phyloP scores from a whole-genome alignment of 2,113 vertebrate species.

The Sturnus vulgaris region DNA sequence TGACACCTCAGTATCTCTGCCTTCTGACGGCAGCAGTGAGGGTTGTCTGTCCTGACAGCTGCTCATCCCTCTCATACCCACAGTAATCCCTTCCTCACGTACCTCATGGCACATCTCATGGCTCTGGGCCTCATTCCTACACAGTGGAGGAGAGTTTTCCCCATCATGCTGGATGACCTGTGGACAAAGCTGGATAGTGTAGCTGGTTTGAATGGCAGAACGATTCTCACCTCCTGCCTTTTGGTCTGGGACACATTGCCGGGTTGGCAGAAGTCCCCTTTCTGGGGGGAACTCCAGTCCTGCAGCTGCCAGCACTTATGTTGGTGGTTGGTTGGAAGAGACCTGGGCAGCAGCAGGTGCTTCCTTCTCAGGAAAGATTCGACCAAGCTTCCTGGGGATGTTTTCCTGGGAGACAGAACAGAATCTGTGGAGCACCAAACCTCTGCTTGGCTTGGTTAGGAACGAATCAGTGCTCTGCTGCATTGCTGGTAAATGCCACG shows the following conservation, averaged over 20 bases:
- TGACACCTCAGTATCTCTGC: not conserved
- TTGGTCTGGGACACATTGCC: rapidly evolving
- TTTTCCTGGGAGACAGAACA: not conserved
- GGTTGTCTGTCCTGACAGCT: rapidly evolving
- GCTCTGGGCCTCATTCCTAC: not conserved
- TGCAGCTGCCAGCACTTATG: not conserved
- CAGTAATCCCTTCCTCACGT: not conserved
- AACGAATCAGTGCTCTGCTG: not conserved
- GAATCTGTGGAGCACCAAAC: not conserved
- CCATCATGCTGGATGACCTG: rapidly evolving
- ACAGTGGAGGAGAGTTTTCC: not conserved
- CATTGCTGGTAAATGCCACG: rapidly evolving
- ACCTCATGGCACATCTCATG: not conserved
- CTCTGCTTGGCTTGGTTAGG: not conserved
- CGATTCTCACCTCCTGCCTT: not conserved
- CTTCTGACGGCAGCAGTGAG: not conserved
- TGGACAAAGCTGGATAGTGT: not conserved
- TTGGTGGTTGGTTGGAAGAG: not conserved
- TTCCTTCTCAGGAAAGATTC: not conserved
- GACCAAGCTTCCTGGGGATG: not conserved
- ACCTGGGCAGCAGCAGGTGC: not conserved
- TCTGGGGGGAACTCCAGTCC: not conserved
- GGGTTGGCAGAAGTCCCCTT: not conserved
- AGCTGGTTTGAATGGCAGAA: not conserved
- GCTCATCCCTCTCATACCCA: rapidly evolving